phyloP scores from a whole-genome alignment of 2,797 vertebrate species.

The Euphonia xanthogaster region DNA sequence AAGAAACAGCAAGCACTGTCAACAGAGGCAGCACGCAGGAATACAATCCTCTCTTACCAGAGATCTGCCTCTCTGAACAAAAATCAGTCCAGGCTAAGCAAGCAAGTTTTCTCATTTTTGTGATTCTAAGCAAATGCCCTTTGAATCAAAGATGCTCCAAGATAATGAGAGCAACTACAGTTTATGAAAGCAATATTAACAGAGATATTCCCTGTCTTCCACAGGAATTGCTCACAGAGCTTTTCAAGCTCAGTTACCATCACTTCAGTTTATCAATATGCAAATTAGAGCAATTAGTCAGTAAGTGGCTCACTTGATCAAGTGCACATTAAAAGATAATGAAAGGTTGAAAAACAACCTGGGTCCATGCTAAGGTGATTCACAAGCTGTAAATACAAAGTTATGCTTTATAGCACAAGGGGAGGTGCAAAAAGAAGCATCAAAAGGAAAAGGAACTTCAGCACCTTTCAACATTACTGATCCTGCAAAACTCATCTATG shows the following conservation, averaged over 20 bases:
- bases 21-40: neutral
- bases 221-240: neutral
- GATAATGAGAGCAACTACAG: neutral
- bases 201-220: neutral
- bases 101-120: neutral
- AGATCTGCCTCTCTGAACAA: neutral
- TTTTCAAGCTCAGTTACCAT: neutral
- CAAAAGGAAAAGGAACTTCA: neutral
- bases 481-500: neutral
- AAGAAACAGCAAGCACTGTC: neutral
- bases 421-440: neutral
- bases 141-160: neutral
- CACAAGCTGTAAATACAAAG: neutral
- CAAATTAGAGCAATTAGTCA: slow-evolving; percentile 6
- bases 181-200: neutral
- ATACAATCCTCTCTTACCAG: neutral
- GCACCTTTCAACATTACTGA: neutral
- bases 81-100: neutral
- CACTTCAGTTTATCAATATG: neutral
- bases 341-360: neutral
- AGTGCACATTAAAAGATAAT: neutral
- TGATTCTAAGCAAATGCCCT: neutral
- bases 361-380: neutral
- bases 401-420: neutral
- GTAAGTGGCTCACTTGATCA: neutral